These are phyloP conservation scores for Microplitis mediator DNA, from an alignment of 1,140 invertebrate species.

Conservation along the genomic window DNA sequence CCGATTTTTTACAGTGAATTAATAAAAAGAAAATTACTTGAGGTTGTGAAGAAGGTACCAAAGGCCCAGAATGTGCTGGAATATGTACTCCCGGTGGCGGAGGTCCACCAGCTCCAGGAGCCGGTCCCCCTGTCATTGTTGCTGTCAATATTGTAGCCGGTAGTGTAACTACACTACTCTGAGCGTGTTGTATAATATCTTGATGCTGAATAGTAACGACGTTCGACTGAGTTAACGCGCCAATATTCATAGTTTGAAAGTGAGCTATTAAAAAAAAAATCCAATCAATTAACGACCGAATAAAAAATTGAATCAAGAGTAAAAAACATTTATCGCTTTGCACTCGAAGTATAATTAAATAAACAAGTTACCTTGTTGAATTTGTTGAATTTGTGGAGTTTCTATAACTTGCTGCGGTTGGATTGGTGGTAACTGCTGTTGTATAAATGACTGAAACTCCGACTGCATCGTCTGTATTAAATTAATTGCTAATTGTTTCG, in stretches of 20 bases:
- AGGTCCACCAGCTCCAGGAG: slow-evolving; percentile 47
- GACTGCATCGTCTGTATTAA: slow-evolving; percentile 82
- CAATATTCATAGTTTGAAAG: slow-evolving; percentile 63
- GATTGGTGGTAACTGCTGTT: slow-evolving; percentile 62
- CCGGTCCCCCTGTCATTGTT: slow-evolving; percentile 55
- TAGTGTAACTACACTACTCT: slow-evolving; percentile 57
- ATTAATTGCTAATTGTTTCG: slow-evolving; percentile 76
- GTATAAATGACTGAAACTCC: slow-evolving; percentile 71
- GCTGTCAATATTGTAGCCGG: slow-evolving; percentile 59
- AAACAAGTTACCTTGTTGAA: slow-evolving; percentile 47
- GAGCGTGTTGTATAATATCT: slow-evolving; percentile 60
- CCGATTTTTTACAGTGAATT: background rate
- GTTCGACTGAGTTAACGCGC: slow-evolving; percentile 57
- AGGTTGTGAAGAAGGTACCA: slow-evolving; percentile 52
- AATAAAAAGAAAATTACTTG: slow-evolving; percentile 45
- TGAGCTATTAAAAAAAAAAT: slow-evolving; percentile 47
- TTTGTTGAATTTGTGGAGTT: slow-evolving; percentile 53
- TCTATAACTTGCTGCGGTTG: slow-evolving; percentile 57
- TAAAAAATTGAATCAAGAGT: no score
- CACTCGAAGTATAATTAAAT: background rate
- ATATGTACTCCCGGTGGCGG: slow-evolving; percentile 57
- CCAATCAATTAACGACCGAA: slow-evolving; percentile 8
- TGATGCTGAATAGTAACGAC: slow-evolving; percentile 62
- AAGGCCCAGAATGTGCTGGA: slow-evolving; percentile 52
- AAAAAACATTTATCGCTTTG: no score